Evolutionary conservation across 2,888 invertebrate species (phyloP).

Genomic region (Neuroscelio doddi): DNA sequence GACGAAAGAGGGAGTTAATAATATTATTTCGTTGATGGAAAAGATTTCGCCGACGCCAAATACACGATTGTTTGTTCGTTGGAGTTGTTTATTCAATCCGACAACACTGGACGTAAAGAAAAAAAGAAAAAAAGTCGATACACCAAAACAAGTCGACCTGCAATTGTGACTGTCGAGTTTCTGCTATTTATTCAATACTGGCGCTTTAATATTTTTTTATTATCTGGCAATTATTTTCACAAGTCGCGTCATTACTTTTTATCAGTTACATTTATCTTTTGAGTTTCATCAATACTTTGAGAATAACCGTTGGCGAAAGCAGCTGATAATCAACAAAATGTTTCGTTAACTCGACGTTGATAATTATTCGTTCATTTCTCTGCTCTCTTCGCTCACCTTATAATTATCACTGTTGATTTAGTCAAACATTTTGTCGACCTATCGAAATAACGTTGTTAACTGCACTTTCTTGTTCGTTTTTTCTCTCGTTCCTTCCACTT

Average conservation of each 20-base stretch:
- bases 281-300: slow-evolving; percentile 34
- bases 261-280: background rate
- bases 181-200: background rate
- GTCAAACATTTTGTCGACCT: slow-evolving; percentile 42
- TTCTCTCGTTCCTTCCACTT: slow-evolving; percentile 21
- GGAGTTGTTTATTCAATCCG: slow-evolving; percentile 42
- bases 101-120: too few relatives aligned
- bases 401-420: slow-evolving; percentile 41
- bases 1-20: slow-evolving; percentile 45
- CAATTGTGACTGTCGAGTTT: slow-evolving; percentile 12
- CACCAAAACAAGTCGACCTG: background rate
- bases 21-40: slow-evolving; percentile 42
- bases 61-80: slow-evolving; percentile 45
- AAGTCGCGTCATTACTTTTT: slow-evolving; percentile 3
- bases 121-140: too few relatives aligned
- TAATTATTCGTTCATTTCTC: too few relatives aligned
- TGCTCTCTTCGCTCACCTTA: slow-evolving; percentile 22
- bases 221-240: slow-evolving; percentile 6
- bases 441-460: slow-evolving; percentile 46
- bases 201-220: background rate
- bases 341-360: slow-evolving; percentile 44
- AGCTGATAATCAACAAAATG: slow-evolving; percentile 39
- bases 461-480: slow-evolving; percentile 44
- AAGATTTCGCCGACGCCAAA: slow-evolving; percentile 45
- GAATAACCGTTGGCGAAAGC: slow-evolving; percentile 46